A percentile compares a stretch with the other conserved stretches of the same genome.
phyloP scores from a whole-genome alignment of 2,113 vertebrate genomes.

The Caranx ignobilis region DNA sequence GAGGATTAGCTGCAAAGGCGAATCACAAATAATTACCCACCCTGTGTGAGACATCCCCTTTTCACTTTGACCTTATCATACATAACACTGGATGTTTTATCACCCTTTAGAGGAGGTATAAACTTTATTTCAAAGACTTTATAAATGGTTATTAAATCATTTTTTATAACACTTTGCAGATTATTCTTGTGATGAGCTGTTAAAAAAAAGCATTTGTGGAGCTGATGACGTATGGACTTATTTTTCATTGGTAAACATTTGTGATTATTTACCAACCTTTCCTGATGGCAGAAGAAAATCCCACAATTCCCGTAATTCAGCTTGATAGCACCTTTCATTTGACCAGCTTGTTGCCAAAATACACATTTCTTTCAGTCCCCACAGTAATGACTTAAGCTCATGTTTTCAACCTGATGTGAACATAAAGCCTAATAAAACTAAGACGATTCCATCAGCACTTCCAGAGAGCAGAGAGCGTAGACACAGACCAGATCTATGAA shows the following conservation, averaged over 20 bases:
- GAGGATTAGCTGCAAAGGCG: neutral
- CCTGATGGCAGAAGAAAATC: neutral
- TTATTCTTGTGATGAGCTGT: neutral
- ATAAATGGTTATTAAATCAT: neutral
- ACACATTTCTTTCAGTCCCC: fast-evolving
- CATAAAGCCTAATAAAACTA: neutral
- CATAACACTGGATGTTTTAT: neutral
- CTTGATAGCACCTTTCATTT: neutral
- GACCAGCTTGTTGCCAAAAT: neutral
- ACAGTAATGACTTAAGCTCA: neutral
- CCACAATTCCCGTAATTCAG: neutral
- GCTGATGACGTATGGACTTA: too few species aligned
- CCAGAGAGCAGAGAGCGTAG: too few species aligned
- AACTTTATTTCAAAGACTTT: neutral
- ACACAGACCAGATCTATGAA: neutral
- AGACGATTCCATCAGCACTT: neutral
- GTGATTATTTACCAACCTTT: too few species aligned
- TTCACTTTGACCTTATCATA: neutral
- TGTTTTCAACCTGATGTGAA: neutral
- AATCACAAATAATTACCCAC: neutral
- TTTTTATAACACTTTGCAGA: neutral
- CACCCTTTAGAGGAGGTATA: neutral
- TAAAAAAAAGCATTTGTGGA: neutral
- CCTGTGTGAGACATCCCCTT: too few species aligned
- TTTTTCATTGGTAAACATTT: too few species aligned